Conservation (phyloP, 64 coral and sea anemone species). For the Pocillopora verrucosa region DNA sequence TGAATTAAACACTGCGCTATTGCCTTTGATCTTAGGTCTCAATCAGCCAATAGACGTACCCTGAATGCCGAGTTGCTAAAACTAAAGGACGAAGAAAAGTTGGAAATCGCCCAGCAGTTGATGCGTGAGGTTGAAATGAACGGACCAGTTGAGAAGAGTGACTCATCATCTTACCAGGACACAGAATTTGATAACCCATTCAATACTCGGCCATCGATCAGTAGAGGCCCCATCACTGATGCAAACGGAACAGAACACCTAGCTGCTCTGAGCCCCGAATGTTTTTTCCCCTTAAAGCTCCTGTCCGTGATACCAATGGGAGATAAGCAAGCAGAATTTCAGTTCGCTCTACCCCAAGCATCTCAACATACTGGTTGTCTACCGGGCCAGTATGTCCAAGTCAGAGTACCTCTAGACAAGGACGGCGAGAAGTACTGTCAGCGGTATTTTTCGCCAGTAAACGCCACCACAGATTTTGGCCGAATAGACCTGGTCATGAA, state of each 20-base stretch:
- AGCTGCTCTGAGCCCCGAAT: slow-evolving; percentile 28
- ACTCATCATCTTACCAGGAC: slow-evolving; percentile 10
- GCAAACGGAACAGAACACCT: slow-evolving; percentile 17
- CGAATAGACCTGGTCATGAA: slow-evolving; percentile 28
- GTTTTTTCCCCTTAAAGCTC: slow-evolving; percentile 7
- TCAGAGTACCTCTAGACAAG: neutral
- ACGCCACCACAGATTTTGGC: slow-evolving; percentile 24
- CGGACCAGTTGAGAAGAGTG: neutral
- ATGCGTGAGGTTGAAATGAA: slow-evolving; percentile 38
- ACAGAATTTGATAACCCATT: slow-evolving; percentile 53
- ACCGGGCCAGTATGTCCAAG: slow-evolving; percentile 42
- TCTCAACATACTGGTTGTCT: slow-evolving; percentile 38
- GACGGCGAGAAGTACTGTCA: slow-evolving; percentile 3
- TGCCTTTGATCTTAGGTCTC: neutral
- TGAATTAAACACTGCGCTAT: too few species aligned
- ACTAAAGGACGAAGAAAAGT: slow-evolving; percentile 26
- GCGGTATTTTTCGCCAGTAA: slow-evolving; percentile 50
- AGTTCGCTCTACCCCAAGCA: slow-evolving; percentile 20
- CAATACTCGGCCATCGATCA: slow-evolving; percentile 30
- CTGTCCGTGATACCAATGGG: slow-evolving; percentile 25
- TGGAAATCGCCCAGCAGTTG: slow-evolving; percentile 27
- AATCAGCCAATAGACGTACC: slow-evolving; percentile 15
- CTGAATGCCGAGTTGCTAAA: slow-evolving; percentile 40
- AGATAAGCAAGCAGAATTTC: slow-evolving; percentile 32
- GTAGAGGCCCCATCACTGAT: slow-evolving; percentile 7